Evolutionary conservation across 2,888 invertebrate species (phyloP), one percentile per base, ranked within the genome.

Genomic region (Zaprionus bogoriensis): DNA sequence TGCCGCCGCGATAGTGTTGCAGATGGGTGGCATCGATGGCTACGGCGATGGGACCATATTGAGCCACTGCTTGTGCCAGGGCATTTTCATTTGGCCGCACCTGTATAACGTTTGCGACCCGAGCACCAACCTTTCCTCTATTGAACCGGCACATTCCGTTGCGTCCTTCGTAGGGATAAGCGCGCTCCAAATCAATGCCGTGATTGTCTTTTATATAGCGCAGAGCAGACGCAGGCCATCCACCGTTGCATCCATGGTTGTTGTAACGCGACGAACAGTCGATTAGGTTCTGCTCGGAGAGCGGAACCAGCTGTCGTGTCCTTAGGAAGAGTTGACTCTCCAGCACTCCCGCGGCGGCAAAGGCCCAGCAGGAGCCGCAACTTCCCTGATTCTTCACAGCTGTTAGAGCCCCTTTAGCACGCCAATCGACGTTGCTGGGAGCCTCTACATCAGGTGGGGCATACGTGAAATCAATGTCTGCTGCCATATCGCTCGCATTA

Each of bases 161-260:
- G 92, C 95, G 95, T 78, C 96, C 97, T 70, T 97, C 91, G 86
- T 98, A 98, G 0, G 95, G 94, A n/a, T 98, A 70, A 0, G 51
- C 1, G 0, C 5, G 1, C 0, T 66, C 67, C 0, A 5, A 39
- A 19, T 71, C 58, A 3, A 66, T 1, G n/a, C 70, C 70, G 1
- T 10, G 98, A 88, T 98, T 98, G 60, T 95, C 94, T 47, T 96
- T 97, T 88, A 97, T 97, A 10, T 95, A 94, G 0, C 96, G 95
- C 38, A 98, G 93, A 46, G 98, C 95, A 0, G 95, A 94, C 77
- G 96, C 95, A 89, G 95, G 95, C 93, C 98, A 98, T 6, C 98
- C 98, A 2, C 98, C 98, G 88, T 98, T 97, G 90, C 98, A 98
- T 0, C 97, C 98, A 91, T 98, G 97, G 91, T 97, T 98, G 17